Evolutionary conservation across 2,888 invertebrate genomes (phyloP).

Genomic region (Ceramica pisi): DNA sequence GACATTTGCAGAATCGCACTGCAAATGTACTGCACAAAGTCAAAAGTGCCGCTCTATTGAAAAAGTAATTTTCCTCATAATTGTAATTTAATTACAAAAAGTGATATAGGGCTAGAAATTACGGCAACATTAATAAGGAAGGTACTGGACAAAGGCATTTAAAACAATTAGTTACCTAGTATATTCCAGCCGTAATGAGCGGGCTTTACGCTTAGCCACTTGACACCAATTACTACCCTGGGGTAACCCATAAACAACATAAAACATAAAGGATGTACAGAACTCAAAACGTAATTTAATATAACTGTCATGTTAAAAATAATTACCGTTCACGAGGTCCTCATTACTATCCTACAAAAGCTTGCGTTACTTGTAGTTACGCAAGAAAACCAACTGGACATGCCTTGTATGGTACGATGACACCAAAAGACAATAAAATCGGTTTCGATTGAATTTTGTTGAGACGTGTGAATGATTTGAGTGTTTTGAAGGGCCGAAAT

Average conservation of each 20-base stretch:
- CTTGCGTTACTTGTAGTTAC: constrained; percentile 53
- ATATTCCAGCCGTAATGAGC: not conserved
- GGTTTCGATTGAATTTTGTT: constrained; percentile 63
- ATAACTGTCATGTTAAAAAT: constrained; percentile 55
- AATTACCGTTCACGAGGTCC: constrained; percentile 49
- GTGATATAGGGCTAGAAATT: not conserved
- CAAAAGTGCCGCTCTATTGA: not conserved
- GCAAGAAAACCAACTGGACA: constrained; percentile 53
- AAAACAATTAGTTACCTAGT: not conserved
- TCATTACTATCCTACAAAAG: constrained; percentile 58
- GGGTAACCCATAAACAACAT: constrained; percentile 3
- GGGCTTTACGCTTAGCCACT: not conserved
- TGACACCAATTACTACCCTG: constrained; percentile 12
- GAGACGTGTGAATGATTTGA: constrained; percentile 53
- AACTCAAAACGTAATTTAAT: constrained; percentile 42
- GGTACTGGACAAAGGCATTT: not conserved
- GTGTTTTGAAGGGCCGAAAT: constrained; percentile 43
- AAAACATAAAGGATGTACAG: constrained; percentile 28
- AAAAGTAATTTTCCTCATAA: not conserved
- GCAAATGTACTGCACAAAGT: too few relatives aligned
- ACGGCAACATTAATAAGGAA: not conserved
- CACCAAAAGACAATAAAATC: constrained; percentile 66
- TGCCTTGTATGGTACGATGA: constrained; percentile 58
- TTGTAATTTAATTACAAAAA: not conserved
- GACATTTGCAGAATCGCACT: too few relatives aligned